Evolutionary conservation across 2,888 invertebrate genomes (phyloP).

Genomic region (Drosophila pseudotalamancana): DNA sequence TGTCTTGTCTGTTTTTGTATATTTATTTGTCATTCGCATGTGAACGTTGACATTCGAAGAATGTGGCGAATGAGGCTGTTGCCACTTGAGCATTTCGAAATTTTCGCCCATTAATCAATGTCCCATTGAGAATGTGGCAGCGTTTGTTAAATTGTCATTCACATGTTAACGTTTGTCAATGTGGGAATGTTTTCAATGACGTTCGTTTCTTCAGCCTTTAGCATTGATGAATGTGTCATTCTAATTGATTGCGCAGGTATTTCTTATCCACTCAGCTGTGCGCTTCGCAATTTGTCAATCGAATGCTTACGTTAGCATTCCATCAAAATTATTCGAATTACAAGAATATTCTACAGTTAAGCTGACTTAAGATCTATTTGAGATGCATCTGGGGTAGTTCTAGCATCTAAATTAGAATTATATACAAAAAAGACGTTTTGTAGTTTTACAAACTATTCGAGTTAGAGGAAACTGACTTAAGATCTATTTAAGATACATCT

Average conservation of each 20-base stretch:
- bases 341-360: not conserved
- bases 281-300: conserved; percentile 28
- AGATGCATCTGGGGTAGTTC: too few relatives aligned
- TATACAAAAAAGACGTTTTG: too few relatives aligned
- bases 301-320: conserved; percentile 11
- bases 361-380: too few relatives aligned
- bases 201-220: not conserved
- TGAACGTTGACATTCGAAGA: conserved; percentile 4
- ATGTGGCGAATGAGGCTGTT: conserved; percentile 5
- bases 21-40: conserved; percentile 11
- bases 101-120: conserved; percentile 17
- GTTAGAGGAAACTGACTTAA: too few relatives aligned
- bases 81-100: not conserved
- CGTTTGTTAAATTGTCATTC: conserved; percentile 35
- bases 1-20: not conserved
- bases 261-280: not conserved
- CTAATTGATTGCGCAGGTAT: conserved; percentile 6
- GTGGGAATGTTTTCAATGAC: conserved; percentile 17
- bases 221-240: conserved; percentile 17
- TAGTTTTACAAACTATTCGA: too few relatives aligned
- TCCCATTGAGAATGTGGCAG: not conserved
- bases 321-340: not conserved
- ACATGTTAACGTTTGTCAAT: conserved; percentile 26
- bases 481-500: too few relatives aligned
- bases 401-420: too few relatives aligned